Percentiles rank a stretch among this genome's conserved stretches.
Evolutionary conservation across 37 sponge, comb jelly and placozoan genomes (phyloP).

Genomic region (Petrosia ficiformis): DNA sequence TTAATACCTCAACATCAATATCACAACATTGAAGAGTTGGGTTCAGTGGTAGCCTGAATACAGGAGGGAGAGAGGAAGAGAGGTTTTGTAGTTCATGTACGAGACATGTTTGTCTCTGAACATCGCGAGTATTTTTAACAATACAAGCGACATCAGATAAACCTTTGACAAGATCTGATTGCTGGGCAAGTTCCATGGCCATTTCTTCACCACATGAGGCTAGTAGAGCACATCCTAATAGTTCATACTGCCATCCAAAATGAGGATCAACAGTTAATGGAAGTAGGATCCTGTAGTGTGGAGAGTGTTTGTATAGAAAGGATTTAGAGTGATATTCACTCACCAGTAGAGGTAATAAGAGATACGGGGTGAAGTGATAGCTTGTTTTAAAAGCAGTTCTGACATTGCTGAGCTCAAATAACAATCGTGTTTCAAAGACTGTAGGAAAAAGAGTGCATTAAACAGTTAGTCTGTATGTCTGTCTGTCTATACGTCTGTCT

Average conservation of each 20-base stretch:
- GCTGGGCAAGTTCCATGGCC: constrained; percentile 15
- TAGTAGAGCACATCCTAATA: constrained; percentile 23
- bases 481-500: constrained; percentile 4
- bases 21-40: constrained; percentile 48
- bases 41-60: constrained; percentile 58
- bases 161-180: constrained; percentile 51
- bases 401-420: constrained; percentile 42
- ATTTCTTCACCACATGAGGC: constrained; percentile 15
- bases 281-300: constrained; percentile 11
- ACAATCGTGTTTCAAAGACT: constrained; percentile 42
- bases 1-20: constrained; percentile 46
- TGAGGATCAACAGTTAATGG: not conserved
- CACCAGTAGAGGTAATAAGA: constrained; percentile 72
- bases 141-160: constrained; percentile 34
- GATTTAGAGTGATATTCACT: not conserved
- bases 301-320: not conserved
- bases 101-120: constrained; percentile 59
- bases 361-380: constrained; percentile 31
- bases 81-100: constrained; percentile 43
- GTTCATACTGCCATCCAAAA: constrained; percentile 18
- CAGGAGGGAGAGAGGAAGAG: constrained; percentile 8
- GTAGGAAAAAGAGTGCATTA: not conserved
- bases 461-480: not conserved
- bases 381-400: constrained; percentile 36
- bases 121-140: constrained; percentile 46